Base-by-base conservation (phyloP, 2,888 invertebrate genomes). In the Papilio gigon region DNA sequence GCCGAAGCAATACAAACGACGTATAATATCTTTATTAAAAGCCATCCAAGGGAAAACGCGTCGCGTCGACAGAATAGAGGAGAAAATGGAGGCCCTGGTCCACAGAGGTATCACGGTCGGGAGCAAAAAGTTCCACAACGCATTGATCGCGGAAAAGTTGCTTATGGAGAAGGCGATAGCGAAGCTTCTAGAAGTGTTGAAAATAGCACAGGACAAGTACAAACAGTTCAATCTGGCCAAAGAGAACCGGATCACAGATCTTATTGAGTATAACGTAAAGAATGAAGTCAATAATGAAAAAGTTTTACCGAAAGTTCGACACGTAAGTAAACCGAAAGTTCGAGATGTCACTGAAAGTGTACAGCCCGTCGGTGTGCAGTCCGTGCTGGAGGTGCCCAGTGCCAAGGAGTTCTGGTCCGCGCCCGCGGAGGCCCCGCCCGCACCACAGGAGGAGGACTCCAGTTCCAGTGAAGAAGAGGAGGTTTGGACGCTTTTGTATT, bases 401-500 rank as follows among this genome's bases (percentile, higher is more conserved):
- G 87, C 80, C 6, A 87, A 90, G 60, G 89, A 88, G 8, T 91
- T 91, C 72, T 92, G 91, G 87, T 75, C 84, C 0, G 73, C 75
- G 0, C 75, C 74, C 33, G 71, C 73, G 4, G 80, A 80, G 0
- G 71, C 60, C 11, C 65, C 72, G 11, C 12, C 72, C 0, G 77
- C 77, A 47, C 76, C 71, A 0, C 71, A 75, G 22, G 79, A 80
- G 14, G 84, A 84, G 1, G 83, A 83, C 0, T 83, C 84, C 0
- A 90, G 88, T 61, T 88, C 88, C 61, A 88, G 87, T 65, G 89
- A 90, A 64, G 92, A 89, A 20, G 92, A 92, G 53, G 91, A 92
- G 85, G 92, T 92, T 69, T 71, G 83, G 78, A 40, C 11, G 17
- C 12, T 40, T 1, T 27, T 27, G 14, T 17, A 14, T 40, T 50